Conservation (phyloP, 1,140 invertebrate species). For the Asbolus verrucosus region DNA sequence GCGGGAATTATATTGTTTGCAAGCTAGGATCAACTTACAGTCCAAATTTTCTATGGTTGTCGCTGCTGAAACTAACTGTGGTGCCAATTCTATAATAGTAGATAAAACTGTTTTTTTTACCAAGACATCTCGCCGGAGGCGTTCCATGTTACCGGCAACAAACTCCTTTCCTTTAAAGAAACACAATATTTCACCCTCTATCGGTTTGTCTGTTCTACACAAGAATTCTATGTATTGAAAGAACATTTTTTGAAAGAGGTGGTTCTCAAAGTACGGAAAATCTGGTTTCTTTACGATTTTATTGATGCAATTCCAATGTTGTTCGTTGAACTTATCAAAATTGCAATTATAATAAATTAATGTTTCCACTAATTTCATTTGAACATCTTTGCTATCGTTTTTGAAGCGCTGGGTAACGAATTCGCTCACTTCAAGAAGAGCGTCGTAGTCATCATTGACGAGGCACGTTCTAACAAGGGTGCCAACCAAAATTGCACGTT, state of each 20-base stretch:
- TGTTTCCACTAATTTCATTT: background rate
- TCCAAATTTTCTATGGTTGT: background rate
- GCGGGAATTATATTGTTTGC: background rate
- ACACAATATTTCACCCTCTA: background rate
- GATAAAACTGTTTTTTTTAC: too few relatives aligned
- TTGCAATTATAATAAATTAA: background rate
- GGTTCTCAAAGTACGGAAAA: background rate
- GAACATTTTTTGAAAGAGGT: background rate
- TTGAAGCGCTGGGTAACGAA: background rate
- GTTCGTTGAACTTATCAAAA: background rate
- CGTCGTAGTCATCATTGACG: background rate
- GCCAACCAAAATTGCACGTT: background rate
- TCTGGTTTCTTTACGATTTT: background rate
- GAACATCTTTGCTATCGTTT: background rate
- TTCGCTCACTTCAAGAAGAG: background rate
- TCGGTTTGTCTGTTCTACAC: background rate
- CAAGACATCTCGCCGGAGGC: too few relatives aligned
- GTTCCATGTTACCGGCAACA: background rate
- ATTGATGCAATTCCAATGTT: background rate
- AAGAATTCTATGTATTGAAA: background rate
- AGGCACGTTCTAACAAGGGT: background rate
- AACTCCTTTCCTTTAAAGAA: background rate
- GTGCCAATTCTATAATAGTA: background rate
- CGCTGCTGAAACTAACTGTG: background rate
- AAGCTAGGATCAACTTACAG: background rate